These are phyloP conservation scores for Heterotilapia buettikoferi DNA, from an alignment of 2,113 vertebrate genomes.

Conservation along the genomic window DNA sequence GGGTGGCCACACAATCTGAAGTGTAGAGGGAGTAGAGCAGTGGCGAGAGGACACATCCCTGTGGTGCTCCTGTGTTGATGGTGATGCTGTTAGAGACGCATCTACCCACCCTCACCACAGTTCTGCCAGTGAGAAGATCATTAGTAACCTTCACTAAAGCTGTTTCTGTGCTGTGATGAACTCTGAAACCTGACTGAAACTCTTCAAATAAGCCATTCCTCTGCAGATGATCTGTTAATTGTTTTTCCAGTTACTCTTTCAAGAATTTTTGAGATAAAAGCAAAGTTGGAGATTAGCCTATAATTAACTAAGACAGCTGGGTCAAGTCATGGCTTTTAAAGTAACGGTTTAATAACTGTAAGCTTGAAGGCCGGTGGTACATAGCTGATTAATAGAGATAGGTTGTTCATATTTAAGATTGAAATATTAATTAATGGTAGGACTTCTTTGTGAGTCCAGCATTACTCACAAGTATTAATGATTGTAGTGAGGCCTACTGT, in stretches of 20 bases:
- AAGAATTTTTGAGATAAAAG: background rate
- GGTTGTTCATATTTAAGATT: background rate
- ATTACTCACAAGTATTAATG: background rate
- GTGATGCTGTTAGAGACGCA: too few relatives aligned
- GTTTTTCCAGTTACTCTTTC: background rate
- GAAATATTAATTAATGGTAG: background rate
- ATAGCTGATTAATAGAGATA: background rate
- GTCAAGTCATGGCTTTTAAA: background rate
- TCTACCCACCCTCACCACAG: too few relatives aligned
- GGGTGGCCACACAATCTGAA: too few relatives aligned
- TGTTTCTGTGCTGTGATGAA: background rate
- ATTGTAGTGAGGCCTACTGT: background rate
- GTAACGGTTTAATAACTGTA: background rate
- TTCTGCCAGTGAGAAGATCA: background rate
- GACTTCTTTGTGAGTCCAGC: background rate
- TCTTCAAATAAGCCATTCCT: accelerated
- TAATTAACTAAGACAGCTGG: background rate
- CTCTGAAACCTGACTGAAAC: background rate
- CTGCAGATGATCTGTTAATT: background rate
- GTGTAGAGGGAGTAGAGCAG: too few relatives aligned
- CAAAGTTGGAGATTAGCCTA: background rate
- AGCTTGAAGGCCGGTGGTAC: background rate
- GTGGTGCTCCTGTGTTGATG: too few relatives aligned
- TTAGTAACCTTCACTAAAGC: background rate
- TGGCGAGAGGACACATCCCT: too few relatives aligned